Percentiles rank a stretch among this genome's conserved stretches.
phyloP scores from a whole-genome alignment of 2,113 vertebrate genomes.

The Ailurus styani region DNA sequence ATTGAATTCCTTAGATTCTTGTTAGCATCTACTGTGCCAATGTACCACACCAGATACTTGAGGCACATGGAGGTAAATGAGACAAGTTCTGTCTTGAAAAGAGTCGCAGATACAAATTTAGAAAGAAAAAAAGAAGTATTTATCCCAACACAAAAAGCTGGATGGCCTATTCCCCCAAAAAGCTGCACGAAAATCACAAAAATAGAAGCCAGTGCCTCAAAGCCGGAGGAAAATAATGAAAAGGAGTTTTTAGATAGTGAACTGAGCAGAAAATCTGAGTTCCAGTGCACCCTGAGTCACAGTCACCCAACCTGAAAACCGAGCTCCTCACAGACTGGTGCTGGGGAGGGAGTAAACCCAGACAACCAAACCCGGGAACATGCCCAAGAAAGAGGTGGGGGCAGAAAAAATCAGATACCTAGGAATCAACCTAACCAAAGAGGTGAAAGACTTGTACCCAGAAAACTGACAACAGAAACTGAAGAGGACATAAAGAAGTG shows the following conservation, averaged over 20 bases:
- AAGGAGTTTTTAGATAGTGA: not conserved
- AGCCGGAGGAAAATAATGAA: not conserved
- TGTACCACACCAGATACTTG: not conserved
- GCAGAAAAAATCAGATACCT: not conserved
- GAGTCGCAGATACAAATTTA: not conserved
- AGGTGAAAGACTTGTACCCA: not conserved
- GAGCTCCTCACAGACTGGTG: not conserved
- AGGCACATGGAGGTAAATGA: not conserved
- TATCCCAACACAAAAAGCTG: not conserved
- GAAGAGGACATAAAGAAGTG: not conserved
- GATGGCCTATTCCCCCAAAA: not conserved
- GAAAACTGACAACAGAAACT: not conserved
- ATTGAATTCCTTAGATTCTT: not conserved
- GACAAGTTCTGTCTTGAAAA: not conserved
- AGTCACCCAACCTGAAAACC: not conserved
- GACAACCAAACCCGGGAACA: not conserved
- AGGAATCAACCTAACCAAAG: not conserved
- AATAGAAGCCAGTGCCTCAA: not conserved
- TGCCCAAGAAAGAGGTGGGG: not conserved
- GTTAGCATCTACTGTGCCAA: not conserved
- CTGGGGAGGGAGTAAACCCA: not conserved
- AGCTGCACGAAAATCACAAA: not conserved
- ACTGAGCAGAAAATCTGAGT: not conserved
- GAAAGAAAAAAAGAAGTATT: not conserved
- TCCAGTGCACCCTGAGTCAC: not conserved